A percentile compares a stretch with the other conserved stretches of the same genome.
Evolutionary conservation across 2,113 vertebrate species (phyloP).

Genomic region (Ranitomeya imitator): DNA sequence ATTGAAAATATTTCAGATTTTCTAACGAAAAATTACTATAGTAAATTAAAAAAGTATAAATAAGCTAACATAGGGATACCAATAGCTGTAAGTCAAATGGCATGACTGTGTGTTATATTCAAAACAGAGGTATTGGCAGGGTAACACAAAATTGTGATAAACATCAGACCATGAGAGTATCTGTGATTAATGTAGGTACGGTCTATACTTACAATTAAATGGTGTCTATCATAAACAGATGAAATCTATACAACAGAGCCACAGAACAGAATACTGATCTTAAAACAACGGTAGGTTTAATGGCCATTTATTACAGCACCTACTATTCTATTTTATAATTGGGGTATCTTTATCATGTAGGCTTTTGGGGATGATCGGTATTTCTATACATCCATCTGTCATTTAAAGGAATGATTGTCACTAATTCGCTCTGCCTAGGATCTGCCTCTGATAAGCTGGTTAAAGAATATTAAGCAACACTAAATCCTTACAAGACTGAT

Average conservation of each 20-base stretch:
- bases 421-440: constrained; percentile 43
- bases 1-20: too few species aligned
- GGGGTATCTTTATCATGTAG: background rate
- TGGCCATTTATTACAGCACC: background rate
- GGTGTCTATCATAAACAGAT: background rate
- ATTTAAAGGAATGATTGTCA: constrained; percentile 36
- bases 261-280: background rate
- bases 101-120: too few species aligned
- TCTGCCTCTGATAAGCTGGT: constrained; percentile 45
- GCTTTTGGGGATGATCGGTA: background rate
- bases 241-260: background rate
- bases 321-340: background rate
- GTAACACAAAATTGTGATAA: too few species aligned
- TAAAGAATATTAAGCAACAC: constrained; percentile 43
- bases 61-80: too few species aligned
- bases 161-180: too few species aligned
- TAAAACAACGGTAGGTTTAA: background rate
- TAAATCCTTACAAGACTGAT: constrained; percentile 50
- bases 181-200: too few species aligned
- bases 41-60: too few species aligned
- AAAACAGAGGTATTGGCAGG: too few species aligned
- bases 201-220: background rate
- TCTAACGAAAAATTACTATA: too few species aligned
- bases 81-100: too few species aligned
- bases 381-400: constrained; percentile 30